Percentiles rank a stretch among this genome's conserved stretches.
Conservation (phyloP, 1,140 invertebrate species). For the Linepithema humile region DNA sequence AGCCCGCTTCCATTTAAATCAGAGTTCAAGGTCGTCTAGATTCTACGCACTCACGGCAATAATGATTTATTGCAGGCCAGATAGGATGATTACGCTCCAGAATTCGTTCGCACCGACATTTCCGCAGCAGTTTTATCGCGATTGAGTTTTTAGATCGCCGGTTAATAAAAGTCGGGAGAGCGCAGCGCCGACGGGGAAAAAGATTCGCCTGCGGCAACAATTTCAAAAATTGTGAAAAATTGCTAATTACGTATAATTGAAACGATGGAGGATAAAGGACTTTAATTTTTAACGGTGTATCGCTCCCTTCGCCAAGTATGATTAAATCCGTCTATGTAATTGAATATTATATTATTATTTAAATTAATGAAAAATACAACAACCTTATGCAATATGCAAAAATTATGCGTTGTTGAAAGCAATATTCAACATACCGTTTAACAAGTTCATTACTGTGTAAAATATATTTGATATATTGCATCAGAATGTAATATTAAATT, state of each 20-base stretch:
- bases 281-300: not conserved
- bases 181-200: too few species aligned
- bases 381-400: too few species aligned
- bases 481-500: too few species aligned
- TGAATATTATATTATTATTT: too few species aligned
- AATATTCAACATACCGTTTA: too few species aligned
- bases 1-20: not conserved
- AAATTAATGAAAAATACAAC: too few species aligned
- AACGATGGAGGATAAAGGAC: not conserved
- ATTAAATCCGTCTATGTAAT: too few species aligned
- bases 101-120: not conserved
- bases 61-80: not conserved
- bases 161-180: too few species aligned
- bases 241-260: not conserved
- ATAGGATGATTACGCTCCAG: conserved; percentile 7
- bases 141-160: not conserved
- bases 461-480: too few species aligned
- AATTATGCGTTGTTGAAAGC: too few species aligned
- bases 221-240: not conserved
- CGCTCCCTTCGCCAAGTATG: too few species aligned
- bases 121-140: not conserved
- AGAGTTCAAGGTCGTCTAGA: conserved; percentile 1
- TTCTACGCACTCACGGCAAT: conserved; percentile 12
- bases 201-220: not conserved
- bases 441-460: too few species aligned